Base-by-base conservation (phyloP, 2,888 invertebrate species). In the Hyles lineata region DNA sequence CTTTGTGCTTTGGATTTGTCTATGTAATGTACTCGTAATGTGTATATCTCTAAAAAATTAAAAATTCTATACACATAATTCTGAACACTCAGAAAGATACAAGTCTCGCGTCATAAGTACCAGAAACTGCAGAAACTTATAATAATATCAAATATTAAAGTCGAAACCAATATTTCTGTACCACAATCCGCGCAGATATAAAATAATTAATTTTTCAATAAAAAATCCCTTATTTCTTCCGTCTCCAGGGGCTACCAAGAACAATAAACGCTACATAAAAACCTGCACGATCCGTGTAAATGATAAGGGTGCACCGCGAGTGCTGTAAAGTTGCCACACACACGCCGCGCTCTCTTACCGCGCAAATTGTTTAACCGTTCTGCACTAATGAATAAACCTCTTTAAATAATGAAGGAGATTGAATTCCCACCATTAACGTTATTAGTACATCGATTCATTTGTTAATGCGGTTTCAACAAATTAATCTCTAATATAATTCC, bases 351-450 rank as follows among this genome's bases (percentile, higher is more conserved):
- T 62, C 63, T 21, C 21, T 21, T 35, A 35, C 63, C 21, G n/a
- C 21, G 63, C 21, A 21, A 35, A 63, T 35, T 63, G 63, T 63
- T 61, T 43, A 62, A 35, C 62, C 62, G n/a, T 63, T 35, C 43
- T 43, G 35, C 11, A 63, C 35, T 21, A 63, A 43, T 63, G 35
- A 63, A 43, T 21, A 43, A 63, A 21, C 63, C 63, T 63, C 35
- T 35, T n/a, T 35, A 62, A 32, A 32, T 62, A 62, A 62, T 62
- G 29, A 35, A 62, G 62, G 7, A n/a, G 32, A 62, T 32, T n/a
- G 32, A 32, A n/a, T 62, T 62, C 19, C 6, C 9, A 0, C n/a
- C 32, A 62, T 62, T 32, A 32, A 32, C 9, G 32, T 62, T 62
- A 19, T 29, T 19, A n/a, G 17, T n/a, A 19, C 32, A 32, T 32